Conservation (phyloP, 2,888 invertebrate species). For the Stenodera caucasica region DNA sequence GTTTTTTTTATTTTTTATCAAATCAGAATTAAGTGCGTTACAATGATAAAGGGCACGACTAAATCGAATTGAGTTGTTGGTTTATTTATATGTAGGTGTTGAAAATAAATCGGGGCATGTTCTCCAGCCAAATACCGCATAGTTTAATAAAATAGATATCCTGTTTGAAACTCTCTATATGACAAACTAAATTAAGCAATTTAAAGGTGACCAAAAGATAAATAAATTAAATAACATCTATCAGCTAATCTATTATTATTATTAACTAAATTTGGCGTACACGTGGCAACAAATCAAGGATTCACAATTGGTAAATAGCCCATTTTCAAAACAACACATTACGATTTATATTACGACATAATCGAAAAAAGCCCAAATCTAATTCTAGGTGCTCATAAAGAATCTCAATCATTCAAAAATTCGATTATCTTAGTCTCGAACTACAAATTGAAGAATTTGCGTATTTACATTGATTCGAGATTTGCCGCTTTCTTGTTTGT, state of each 20-base stretch:
- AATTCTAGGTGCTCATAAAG: too few species aligned
- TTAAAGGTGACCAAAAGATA: background rate
- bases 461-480: too few species aligned
- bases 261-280: background rate
- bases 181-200: background rate
- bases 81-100: slow-evolving; percentile 5
- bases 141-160: slow-evolving; percentile 4
- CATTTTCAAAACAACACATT: background rate
- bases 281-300: background rate
- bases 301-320: background rate
- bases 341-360: background rate
- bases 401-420: too few species aligned
- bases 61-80: background rate
- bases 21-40: too few species aligned
- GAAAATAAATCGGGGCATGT: slow-evolving; percentile 1
- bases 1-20: background rate
- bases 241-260: background rate
- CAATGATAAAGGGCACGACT: background rate
- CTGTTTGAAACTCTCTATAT: background rate
- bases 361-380: too few species aligned
- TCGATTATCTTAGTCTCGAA: too few species aligned
- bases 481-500: too few species aligned
- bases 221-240: background rate
- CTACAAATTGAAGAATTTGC: too few species aligned
- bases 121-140: slow-evolving; percentile 3